A percentile compares a stretch with the other conserved stretches of the same genome.
Conservation (phyloP, 2,797 vertebrate genomes). For the Knipowitschia caucasica region DNA sequence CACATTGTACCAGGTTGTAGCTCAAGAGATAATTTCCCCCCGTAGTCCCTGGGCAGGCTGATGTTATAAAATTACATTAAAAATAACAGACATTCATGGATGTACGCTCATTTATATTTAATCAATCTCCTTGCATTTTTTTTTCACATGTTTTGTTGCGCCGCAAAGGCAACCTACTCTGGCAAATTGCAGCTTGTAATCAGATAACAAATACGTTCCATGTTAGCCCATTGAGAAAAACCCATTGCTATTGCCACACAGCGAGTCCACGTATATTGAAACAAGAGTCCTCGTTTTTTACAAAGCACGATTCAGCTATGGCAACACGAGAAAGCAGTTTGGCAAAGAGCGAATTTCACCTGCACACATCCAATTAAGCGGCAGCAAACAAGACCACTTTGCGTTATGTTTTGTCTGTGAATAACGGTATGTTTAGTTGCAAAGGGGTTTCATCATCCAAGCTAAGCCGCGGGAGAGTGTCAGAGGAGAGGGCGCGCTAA, state of each 20-base stretch:
- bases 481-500: slow-evolving; percentile 65
- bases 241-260: neutral
- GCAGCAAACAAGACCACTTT: slow-evolving; percentile 37
- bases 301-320: neutral
- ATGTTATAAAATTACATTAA: too few species aligned
- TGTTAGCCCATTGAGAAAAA: too few species aligned
- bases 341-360: slow-evolving; percentile 31
- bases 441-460: slow-evolving; percentile 69
- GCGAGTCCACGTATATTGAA: neutral
- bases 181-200: neutral
- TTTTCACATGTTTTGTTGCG: neutral
- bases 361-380: slow-evolving; percentile 54
- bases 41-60: too few species aligned
- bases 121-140: neutral
- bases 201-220: neutral
- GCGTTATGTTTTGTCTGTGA: slow-evolving; percentile 42
- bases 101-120: neutral
- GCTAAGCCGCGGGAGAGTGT: slow-evolving; percentile 55
- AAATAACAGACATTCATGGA: too few species aligned
- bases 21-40: too few species aligned
- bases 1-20: too few species aligned
- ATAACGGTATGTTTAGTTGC: slow-evolving; percentile 60
- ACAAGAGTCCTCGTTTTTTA: neutral
- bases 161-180: neutral
- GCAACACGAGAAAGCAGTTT: neutral